phyloP scores from a whole-genome alignment of 2,888 invertebrate genomes.

The Horisme vitalbata region DNA sequence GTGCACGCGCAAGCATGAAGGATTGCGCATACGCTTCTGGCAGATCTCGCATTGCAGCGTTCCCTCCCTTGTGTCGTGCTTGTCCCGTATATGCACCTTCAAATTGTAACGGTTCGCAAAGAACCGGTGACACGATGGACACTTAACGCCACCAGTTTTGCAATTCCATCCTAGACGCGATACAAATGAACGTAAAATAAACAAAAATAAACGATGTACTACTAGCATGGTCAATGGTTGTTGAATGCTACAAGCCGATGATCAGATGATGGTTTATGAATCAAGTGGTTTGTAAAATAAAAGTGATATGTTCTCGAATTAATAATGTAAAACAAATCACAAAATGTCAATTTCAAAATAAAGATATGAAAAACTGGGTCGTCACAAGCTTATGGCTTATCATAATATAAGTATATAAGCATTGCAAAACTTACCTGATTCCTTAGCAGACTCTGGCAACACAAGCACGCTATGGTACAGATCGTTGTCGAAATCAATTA shows the following conservation, averaged over 20 bases:
- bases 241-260: too few species aligned
- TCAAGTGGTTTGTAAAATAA: too few species aligned
- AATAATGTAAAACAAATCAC: slow-evolving; percentile 1
- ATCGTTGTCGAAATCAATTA: slow-evolving; percentile 77
- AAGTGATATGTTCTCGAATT: too few species aligned
- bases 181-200: slow-evolving; percentile 9
- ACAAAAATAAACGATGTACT: too few species aligned
- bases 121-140: slow-evolving; percentile 84
- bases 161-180: slow-evolving; percentile 66
- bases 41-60: slow-evolving; percentile 87
- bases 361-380: too few species aligned
- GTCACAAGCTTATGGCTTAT: background rate
- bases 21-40: slow-evolving; percentile 86
- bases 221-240: too few species aligned
- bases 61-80: slow-evolving; percentile 86
- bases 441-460: slow-evolving; percentile 69
- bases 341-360: too few species aligned
- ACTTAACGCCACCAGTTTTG: slow-evolving; percentile 82
- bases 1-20: slow-evolving; percentile 84
- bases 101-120: slow-evolving; percentile 87
- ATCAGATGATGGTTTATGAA: too few species aligned
- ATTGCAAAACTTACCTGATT: slow-evolving; percentile 59
- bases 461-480: slow-evolving; percentile 72
- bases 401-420: background rate
- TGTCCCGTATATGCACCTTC: slow-evolving; percentile 88